Conservation (phyloP, 2,888 invertebrate genomes). For the Corbicula japonica region DNA sequence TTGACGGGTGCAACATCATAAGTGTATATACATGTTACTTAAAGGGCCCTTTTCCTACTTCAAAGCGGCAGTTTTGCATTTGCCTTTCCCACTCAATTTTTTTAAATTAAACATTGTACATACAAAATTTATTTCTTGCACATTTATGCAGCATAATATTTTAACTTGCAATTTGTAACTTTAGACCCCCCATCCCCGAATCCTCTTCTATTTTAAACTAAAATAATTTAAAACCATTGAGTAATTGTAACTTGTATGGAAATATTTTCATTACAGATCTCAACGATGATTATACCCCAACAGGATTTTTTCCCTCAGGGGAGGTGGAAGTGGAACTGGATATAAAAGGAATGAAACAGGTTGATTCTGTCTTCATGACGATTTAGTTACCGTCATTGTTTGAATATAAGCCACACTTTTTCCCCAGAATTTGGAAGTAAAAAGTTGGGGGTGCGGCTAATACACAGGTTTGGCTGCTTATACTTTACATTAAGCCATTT, state of each 20-base stretch:
- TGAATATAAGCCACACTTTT: background rate
- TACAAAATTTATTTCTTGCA: too few relatives aligned
- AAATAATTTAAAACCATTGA: background rate
- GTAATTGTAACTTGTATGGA: background rate
- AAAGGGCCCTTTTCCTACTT: too few relatives aligned
- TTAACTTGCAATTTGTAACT: background rate
- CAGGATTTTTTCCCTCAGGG: conserved; percentile 56
- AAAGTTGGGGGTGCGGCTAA: background rate
- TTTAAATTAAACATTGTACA: background rate
- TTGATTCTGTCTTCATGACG: conserved; percentile 14
- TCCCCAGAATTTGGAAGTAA: background rate
- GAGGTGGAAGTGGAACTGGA: conserved; percentile 58
- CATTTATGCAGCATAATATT: too few relatives aligned
- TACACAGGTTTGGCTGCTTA: background rate
- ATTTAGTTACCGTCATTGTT: background rate
- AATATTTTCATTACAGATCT: conserved; percentile 39
- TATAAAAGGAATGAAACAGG: conserved; percentile 60
- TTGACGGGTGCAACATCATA: background rate
- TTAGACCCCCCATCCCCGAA: background rate
- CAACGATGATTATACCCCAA: conserved; percentile 52
- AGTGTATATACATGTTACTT: background rate
- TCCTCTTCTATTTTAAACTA: background rate
- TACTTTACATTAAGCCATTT: background rate
- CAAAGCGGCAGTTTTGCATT: too few relatives aligned
- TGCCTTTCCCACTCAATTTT: background rate